phyloP scores from a whole-genome alignment of 2,113 vertebrate species.

The Drymodes brunneopygia region DNA sequence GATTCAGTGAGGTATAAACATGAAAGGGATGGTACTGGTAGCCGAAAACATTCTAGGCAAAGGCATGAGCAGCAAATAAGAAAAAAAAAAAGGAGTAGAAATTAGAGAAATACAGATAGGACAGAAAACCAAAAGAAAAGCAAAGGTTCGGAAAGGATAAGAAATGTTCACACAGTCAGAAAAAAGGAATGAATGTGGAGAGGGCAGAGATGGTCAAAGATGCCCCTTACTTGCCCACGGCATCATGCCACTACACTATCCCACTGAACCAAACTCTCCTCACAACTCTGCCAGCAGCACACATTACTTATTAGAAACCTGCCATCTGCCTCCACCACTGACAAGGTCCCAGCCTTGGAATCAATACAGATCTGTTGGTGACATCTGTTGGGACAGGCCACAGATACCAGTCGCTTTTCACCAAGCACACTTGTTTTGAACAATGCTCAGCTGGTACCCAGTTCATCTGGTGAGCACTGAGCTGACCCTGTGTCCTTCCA shows the following conservation, averaged over 20 bases:
- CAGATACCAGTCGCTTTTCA: constrained; percentile 12
- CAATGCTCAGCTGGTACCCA: constrained; percentile 4
- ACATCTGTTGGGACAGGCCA: constrained; percentile 9
- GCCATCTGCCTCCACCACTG: not conserved
- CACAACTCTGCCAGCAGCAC: not conserved
- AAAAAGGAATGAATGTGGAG: not conserved
- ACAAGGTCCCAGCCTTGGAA: not conserved
- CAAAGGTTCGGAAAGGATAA: not conserved
- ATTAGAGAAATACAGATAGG: not conserved
- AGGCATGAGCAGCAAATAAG: not conserved
- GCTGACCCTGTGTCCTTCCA: not conserved
- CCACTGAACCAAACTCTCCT: not conserved
- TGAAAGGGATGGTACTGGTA: not conserved
- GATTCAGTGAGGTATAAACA: not conserved
- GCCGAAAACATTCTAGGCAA: not conserved
- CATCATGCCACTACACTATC: not conserved
- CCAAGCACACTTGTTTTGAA: not conserved
- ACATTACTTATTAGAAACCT: not conserved
- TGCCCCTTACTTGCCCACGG: not conserved
- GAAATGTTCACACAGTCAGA: not conserved
- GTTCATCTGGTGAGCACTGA: not conserved
- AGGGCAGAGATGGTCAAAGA: not conserved
- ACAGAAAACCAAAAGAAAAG: not conserved
- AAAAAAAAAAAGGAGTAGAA: not conserved
- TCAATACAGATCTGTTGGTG: not conserved